These are phyloP conservation scores for Tragelaphus strepsiceros DNA, from an alignment of 2,113 vertebrate species.

Conservation along the genomic window DNA sequence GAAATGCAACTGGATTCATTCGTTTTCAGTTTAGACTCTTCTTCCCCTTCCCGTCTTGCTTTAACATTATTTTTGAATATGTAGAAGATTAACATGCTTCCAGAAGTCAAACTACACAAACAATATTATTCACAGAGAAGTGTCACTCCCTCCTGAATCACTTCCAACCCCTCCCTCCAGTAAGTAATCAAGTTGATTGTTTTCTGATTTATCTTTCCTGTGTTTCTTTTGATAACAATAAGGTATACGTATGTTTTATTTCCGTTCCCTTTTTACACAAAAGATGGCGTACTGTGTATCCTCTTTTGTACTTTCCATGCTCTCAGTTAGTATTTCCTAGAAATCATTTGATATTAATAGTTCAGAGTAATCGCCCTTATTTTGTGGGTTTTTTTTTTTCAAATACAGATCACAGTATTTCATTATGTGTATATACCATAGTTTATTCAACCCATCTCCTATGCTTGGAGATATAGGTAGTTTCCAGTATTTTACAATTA, in stretches of 20 bases:
- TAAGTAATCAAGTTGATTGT: background rate
- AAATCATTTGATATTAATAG: background rate
- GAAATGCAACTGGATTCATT: background rate
- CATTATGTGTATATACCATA: background rate
- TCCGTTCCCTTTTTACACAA: background rate
- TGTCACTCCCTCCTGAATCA: background rate
- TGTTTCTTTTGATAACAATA: background rate
- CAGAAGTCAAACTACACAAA: background rate
- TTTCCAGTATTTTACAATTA: constrained; percentile 11
- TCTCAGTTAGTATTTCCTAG: background rate
- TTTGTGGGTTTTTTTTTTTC: background rate
- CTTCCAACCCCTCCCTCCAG: background rate
- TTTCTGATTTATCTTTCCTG: constrained; percentile 1
- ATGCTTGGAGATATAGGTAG: background rate
- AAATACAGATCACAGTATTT: background rate
- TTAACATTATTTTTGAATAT: constrained; percentile 6
- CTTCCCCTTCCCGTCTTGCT: background rate
- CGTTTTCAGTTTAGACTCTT: background rate
- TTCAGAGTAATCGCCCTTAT: background rate
- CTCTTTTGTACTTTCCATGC: background rate
- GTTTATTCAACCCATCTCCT: background rate
- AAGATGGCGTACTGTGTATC: background rate
- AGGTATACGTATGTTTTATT: background rate
- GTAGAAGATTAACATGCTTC: background rate
- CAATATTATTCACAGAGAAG: background rate